phyloP scores from a whole-genome alignment of 1,140 invertebrate genomes.

The Trichogramma pretiosum region DNA sequence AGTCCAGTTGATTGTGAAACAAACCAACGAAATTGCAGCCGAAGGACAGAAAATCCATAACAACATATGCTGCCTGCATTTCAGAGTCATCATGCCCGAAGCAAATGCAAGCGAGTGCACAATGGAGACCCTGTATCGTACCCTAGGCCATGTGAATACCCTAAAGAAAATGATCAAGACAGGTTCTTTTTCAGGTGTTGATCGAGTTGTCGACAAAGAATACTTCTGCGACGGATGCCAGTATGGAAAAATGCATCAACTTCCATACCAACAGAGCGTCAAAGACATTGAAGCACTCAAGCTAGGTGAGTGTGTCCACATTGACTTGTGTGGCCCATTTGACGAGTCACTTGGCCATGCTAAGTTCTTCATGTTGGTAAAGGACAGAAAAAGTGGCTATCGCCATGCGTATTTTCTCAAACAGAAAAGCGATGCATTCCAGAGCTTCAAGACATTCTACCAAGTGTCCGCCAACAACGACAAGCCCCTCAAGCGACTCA shows the following conservation, averaged over 20 bases:
- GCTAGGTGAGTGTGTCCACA: slow-evolving; percentile 26
- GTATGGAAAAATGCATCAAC: slow-evolving; percentile 29
- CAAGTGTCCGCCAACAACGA: background rate
- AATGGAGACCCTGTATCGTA: too few species aligned
- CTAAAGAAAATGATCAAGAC: background rate
- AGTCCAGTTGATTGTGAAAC: slow-evolving; percentile 10
- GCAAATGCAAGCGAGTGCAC: background rate
- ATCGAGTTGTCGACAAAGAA: slow-evolving; percentile 4
- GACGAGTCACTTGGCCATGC: slow-evolving; percentile 22
- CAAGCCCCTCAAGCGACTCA: background rate
- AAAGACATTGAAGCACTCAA: slow-evolving; percentile 36
- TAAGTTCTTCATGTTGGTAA: slow-evolving; percentile 40
- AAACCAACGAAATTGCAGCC: slow-evolving; percentile 9
- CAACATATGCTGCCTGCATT: slow-evolving; percentile 13
- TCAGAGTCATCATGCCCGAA: background rate
- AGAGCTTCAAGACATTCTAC: slow-evolving; percentile 17
- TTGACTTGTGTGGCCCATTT: background rate
- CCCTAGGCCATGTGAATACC: slow-evolving; percentile 11
- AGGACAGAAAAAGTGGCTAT: slow-evolving; percentile 37
- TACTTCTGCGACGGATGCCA: slow-evolving; percentile 34
- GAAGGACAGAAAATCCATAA: slow-evolving; percentile 16
- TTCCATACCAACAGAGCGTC: slow-evolving; percentile 32
- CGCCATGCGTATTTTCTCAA: slow-evolving; percentile 38
- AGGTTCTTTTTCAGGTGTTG: background rate
- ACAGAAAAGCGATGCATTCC: slow-evolving; percentile 33